Percentiles rank a stretch among this genome's conserved stretches.
Conservation (phyloP, 1,140 invertebrate genomes). For the Drosophila equinoxialis region DNA sequence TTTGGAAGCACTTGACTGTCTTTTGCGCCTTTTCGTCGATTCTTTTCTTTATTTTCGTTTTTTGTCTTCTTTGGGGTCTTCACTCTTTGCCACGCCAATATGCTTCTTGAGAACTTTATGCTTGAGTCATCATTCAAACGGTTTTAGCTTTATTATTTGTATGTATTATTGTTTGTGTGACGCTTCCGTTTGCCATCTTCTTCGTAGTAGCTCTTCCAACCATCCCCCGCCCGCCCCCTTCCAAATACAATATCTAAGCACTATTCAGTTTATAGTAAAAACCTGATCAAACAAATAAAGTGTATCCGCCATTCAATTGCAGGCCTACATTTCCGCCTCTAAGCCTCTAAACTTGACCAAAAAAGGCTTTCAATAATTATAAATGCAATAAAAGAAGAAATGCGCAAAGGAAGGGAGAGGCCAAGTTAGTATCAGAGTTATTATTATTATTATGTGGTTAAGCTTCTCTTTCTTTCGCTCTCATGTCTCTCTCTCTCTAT, state of each 20-base stretch:
- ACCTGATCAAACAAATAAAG: slow-evolving; percentile 3
- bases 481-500: slow-evolving; percentile 33
- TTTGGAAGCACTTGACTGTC: slow-evolving; percentile 17
- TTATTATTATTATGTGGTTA: slow-evolving; percentile 8
- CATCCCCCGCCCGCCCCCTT: neutral
- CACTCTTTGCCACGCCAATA: slow-evolving; percentile 34
- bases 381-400: slow-evolving; percentile 25
- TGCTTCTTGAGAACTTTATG: slow-evolving; percentile 64
- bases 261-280: slow-evolving; percentile 5
- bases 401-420: neutral
- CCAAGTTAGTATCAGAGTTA: slow-evolving; percentile 4
- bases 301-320: slow-evolving; percentile 27
- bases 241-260: neutral
- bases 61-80: neutral
- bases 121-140: slow-evolving; percentile 58
- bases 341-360: slow-evolving; percentile 41
- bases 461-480: slow-evolving; percentile 1
- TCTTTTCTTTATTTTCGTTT: neutral
- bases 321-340: slow-evolving; percentile 56
- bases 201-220: neutral
- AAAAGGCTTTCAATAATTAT: slow-evolving; percentile 72
- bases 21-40: neutral
- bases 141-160: slow-evolving; percentile 19
- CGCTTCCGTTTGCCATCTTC: slow-evolving; percentile 42
- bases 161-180: slow-evolving; percentile 35